phyloP scores from a whole-genome alignment of 2,888 invertebrate genomes.

The Stegana nigrithorax region DNA sequence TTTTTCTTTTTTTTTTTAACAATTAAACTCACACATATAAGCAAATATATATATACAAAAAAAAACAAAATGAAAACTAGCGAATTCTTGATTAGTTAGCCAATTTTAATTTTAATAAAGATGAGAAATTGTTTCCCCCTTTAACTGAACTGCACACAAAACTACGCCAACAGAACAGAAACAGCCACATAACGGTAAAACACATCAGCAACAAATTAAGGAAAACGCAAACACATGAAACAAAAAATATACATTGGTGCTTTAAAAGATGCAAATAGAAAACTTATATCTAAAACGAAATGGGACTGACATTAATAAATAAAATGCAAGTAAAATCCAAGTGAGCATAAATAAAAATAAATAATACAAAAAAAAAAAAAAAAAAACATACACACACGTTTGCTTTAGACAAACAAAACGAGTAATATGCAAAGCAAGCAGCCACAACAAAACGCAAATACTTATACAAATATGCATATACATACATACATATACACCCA shows the following conservation, averaged over 20 bases:
- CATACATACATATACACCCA: constrained; percentile 27
- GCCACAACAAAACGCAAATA: background rate
- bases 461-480: constrained; percentile 22
- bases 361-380: background rate
- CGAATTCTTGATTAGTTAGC: constrained; percentile 14
- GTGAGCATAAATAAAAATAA: background rate
- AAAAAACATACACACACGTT: constrained; percentile 2
- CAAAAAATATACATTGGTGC: constrained; percentile 6
- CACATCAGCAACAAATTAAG: background rate
- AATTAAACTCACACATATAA: background rate
- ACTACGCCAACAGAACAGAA: no score
- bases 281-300: constrained; percentile 10
- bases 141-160: background rate
- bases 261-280: constrained; percentile 11
- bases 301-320: constrained; percentile 11
- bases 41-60: background rate
- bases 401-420: background rate
- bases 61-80: background rate
- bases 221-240: background rate
- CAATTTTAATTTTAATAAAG: constrained; percentile 14
- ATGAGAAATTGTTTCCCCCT: background rate
- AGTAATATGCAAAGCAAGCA: background rate
- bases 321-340: background rate
- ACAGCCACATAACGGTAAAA: background rate
- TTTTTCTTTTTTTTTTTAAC: background rate